phyloP scores from a whole-genome alignment of 2,113 vertebrate species.

The Mola mola region DNA sequence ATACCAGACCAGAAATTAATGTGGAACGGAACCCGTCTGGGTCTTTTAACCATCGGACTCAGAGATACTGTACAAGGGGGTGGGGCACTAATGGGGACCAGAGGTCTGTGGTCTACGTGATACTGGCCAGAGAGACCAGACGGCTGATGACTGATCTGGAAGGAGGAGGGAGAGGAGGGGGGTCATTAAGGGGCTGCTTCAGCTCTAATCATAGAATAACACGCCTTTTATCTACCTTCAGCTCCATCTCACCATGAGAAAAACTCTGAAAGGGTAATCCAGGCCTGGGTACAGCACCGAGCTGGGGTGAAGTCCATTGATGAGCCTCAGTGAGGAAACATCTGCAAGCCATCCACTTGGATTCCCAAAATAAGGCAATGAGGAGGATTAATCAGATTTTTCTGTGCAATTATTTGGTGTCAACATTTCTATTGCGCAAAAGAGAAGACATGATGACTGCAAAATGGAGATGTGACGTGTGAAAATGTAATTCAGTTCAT shows the following conservation, averaged over 20 bases:
- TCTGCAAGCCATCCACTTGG: slow-evolving; percentile 70
- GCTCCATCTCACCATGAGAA: slow-evolving; percentile 58
- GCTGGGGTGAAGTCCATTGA: slow-evolving; percentile 41
- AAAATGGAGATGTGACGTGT: no score
- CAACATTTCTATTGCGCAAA: slow-evolving; percentile 45
- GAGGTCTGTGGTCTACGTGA: slow-evolving; percentile 68
- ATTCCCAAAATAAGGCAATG: slow-evolving; percentile 29
- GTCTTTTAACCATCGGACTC: slow-evolving; percentile 52
- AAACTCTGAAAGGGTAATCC: slow-evolving; percentile 47
- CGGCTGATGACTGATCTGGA: slow-evolving; percentile 71
- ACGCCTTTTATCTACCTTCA: slow-evolving; percentile 67
- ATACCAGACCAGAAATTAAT: slow-evolving; percentile 65
- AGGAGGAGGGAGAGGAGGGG: slow-evolving; percentile 18
- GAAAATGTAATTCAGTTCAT: no score
- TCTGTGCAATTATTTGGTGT: slow-evolving; percentile 32
- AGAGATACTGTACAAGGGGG: slow-evolving; percentile 55
- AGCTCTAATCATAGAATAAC: slow-evolving; percentile 76
- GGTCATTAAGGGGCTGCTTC: slow-evolving; percentile 59
- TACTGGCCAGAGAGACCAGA: slow-evolving; percentile 73
- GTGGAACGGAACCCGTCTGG: slow-evolving; percentile 66
- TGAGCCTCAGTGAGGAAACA: slow-evolving; percentile 52
- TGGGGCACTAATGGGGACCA: slow-evolving; percentile 75
- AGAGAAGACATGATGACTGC: no score
- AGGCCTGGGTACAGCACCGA: slow-evolving; percentile 13
- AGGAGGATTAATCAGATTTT: slow-evolving; percentile 62